Evolutionary conservation across 2,888 invertebrate genomes (phyloP).

Genomic region (Dysmachus trigonus): DNA sequence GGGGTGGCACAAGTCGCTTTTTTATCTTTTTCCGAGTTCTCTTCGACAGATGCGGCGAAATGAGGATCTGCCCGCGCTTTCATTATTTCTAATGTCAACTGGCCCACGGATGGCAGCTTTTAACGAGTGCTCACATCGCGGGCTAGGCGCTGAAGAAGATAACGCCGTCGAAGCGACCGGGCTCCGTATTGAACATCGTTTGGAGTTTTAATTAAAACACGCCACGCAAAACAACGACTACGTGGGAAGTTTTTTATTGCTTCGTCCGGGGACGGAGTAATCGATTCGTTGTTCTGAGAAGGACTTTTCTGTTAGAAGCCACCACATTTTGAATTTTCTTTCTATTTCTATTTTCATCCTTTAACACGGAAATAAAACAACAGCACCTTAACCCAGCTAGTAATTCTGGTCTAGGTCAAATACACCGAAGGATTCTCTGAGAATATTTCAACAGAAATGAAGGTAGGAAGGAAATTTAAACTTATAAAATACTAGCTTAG

Average conservation of each 20-base stretch:
- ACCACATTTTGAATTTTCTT: not conserved
- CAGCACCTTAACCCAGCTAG: too few species aligned
- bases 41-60: not conserved
- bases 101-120: not conserved
- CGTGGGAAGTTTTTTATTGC: not conserved
- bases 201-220: conserved; percentile 31
- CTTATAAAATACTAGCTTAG: too few species aligned
- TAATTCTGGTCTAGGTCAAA: too few species aligned
- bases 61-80: conserved; percentile 23
- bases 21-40: conserved; percentile 14
- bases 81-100: conserved; percentile 41
- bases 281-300: not conserved
- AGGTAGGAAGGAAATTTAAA: too few species aligned
- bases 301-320: not conserved
- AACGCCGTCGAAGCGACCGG: not conserved
- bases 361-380: too few species aligned
- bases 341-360: too few species aligned
- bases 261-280: not conserved
- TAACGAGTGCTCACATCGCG: not conserved
- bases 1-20: not conserved
- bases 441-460: too few species aligned
- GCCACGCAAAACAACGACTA: not conserved
- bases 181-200: conserved; percentile 3
- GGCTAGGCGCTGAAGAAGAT: not conserved
- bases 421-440: too few species aligned